A percentile compares a stretch with the other conserved stretches of the same genome.
phyloP scores from a whole-genome alignment of 2,113 vertebrate species.

The Scalopus aquaticus region DNA sequence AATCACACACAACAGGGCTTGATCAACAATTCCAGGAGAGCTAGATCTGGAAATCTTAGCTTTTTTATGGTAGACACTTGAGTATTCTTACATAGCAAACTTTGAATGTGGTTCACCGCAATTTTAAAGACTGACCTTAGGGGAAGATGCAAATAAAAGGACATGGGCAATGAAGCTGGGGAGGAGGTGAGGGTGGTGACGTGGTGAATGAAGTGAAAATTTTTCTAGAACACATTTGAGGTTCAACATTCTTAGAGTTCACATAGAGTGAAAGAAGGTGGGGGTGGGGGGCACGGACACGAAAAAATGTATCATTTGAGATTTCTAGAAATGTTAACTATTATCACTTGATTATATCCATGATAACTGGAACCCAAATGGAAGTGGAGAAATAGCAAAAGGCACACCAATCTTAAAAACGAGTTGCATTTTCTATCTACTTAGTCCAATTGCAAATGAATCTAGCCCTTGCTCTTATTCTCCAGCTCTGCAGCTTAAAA shows the following conservation, averaged over 20 bases:
- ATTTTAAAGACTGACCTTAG: neutral
- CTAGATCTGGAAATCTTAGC: neutral
- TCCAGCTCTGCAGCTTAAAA: neutral
- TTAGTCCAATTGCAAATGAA: neutral
- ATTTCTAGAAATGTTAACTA: constrained; percentile 23
- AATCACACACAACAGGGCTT: constrained; percentile 7
- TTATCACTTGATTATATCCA: neutral
- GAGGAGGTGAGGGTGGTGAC: fast-evolving
- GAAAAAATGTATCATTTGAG: neutral
- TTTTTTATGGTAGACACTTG: neutral
- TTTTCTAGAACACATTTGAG: neutral
- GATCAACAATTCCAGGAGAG: constrained; percentile 12
- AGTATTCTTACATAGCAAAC: neutral
- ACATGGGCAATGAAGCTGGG: neutral
- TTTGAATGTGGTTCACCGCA: neutral
- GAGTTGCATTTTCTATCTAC: neutral
- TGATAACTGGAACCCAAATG: neutral
- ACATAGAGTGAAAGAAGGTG: neutral
- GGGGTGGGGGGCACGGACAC: no score
- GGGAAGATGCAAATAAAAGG: neutral
- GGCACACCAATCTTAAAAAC: neutral
- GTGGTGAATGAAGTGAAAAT: neutral
- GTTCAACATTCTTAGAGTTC: neutral
- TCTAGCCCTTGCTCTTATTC: neutral
- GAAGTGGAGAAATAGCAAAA: neutral